Evolutionary conservation across 2,797 vertebrate genomes (phyloP).

Genomic region (Poeciliopsis gracilis): DNA sequence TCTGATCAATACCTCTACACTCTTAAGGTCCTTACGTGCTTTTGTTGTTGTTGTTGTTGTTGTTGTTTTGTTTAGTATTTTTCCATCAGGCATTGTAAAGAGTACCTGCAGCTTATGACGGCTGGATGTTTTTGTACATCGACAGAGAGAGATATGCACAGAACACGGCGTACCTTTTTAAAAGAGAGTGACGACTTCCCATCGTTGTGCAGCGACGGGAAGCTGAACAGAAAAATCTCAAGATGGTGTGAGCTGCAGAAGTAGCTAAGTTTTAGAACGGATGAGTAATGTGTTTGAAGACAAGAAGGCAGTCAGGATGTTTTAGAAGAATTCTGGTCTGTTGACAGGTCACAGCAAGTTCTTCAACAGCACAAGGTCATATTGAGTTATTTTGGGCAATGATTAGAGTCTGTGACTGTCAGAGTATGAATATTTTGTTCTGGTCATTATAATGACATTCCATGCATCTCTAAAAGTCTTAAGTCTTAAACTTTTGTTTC

Average conservation of each 20-base stretch:
- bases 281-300: conserved; percentile 49
- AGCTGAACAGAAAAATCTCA: not conserved
- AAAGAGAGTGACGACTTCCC: not conserved
- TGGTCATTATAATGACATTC: too few relatives aligned
- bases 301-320: conserved; percentile 35
- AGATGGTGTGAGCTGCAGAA: conserved; percentile 21
- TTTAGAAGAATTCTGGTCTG: conserved; percentile 34
- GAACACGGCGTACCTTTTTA: not conserved
- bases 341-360: conserved; percentile 38
- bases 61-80: too few relatives aligned
- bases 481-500: too few relatives aligned
- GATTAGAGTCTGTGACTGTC: conserved; percentile 23
- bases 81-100: not conserved
- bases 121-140: not conserved
- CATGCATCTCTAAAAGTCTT: too few relatives aligned
- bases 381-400: conserved; percentile 41
- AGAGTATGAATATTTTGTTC: not conserved
- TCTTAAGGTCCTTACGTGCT: not conserved
- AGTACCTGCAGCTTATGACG: not conserved
- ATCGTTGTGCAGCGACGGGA: not conserved
- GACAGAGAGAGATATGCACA: not conserved
- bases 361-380: conserved; percentile 22
- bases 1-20: not conserved
- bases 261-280: conserved; percentile 37
- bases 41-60: not conserved